Base-by-base conservation (phyloP, 2,888 invertebrate species). In the Halictus ligatus region DNA sequence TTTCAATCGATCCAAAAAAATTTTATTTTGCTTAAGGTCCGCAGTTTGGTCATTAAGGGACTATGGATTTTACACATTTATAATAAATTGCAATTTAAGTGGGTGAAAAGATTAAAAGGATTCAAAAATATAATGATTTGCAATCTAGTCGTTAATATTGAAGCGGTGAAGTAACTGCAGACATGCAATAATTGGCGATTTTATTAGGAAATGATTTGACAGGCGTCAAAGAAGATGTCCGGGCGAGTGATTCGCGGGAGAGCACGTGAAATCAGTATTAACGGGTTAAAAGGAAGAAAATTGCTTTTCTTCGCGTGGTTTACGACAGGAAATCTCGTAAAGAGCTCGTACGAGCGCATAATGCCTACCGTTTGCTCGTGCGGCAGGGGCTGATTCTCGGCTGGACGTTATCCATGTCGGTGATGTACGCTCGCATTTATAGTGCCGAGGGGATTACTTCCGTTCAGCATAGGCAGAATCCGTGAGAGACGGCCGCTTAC, bases 401-500 rank as follows among this genome's bases (percentile, higher is more conserved):
- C 75, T 76, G 87, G 80, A 88, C 80, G 88, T 89, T 88, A 89
- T 89, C 84, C 86, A 78, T 43, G 74, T 25, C 75, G 82, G 80
- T 85, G 88, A 92, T 92, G 89, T 88, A 92, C 84, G 86, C 80
- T 80, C 78, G 86, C 85, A 80, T 92, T 90, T 92, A 92, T 86
- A 85, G 89, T 67, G 77, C 86, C 79, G 82, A 25, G 80, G 84
- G 92, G 75, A 94, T 95, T 88, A 95, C 94, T 88, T 91, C 93
- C 83, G 92, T 94, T 84, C 90, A 92, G 77, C 94, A 94, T 89
- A 92, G 92, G 29, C 95, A 95, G 89, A 94, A 94, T 88, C 91
- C 91, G 85, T 89, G 93, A 83, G 93, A 94, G 86, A 92, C 93
- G 43, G 93, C 95, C 78, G 88, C 77, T 86, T 96, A 96, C 91